Evolutionary conservation across 2,113 vertebrate genomes (phyloP), one percentile per base, ranked within the genome.

Genomic region (Ochotona curzoniae): DNA sequence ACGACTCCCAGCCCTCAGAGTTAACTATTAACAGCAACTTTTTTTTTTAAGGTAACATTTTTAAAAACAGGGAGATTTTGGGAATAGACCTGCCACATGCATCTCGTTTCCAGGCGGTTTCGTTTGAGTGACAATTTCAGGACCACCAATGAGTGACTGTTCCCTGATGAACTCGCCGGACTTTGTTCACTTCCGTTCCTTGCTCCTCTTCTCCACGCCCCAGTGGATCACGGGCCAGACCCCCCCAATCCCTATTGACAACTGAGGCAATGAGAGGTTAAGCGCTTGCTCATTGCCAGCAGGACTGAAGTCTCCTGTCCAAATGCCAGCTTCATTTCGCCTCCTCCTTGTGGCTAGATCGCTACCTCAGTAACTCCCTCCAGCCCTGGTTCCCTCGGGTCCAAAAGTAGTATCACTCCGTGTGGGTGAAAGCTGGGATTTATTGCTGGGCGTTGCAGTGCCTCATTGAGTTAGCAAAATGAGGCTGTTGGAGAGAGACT

Each of bases 301-400:
- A 47, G 74, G 69, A n/a, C 73, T 80, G 26, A 35, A 89, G 67
- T 73, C 67, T 94, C 30, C 49, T 32, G 49, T 76, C 81, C 67
- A 51, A 26, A 83, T 73, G 49, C 38, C 49, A 93, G 83, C 61
- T 70, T 94, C 76, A 66, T 96, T 96, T 96, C 38, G 30, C 73
- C 83, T 81, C 71, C 83, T 91, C 74, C 76, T 38, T 54, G 30
- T 35, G 75, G 54, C 54, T 94, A 93, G 74, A 95, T 91, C 95
- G 73, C 87, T 94, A 66, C 91, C 84, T 95, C 87, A 38, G 47
- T 87, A 93, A 93, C 86, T 84, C 20, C 70, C 49, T 83, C 74
- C 81, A 89, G 73, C 78, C 44, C 84, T 82, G 26, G n/a, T 67
- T 69, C 73, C 54, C 57, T 84, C 0, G 1, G 49, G 38, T n/a